These are phyloP conservation scores for Tenthredo livida DNA, from an alignment of 2,888 invertebrate species.

Conservation along the genomic window DNA sequence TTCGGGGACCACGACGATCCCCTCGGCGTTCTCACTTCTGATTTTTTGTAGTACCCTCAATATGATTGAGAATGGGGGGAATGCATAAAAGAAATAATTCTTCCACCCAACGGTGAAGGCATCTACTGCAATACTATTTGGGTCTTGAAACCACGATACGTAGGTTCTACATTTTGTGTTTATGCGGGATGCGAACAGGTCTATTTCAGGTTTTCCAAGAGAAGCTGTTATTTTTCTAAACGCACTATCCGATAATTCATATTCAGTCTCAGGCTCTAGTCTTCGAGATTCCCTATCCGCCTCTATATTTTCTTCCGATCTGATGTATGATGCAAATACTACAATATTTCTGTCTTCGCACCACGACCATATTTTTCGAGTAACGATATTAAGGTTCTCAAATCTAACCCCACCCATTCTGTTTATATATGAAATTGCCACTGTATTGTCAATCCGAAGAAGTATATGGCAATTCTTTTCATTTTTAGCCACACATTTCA, in stretches of 20 bases:
- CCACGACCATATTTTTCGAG: conserved; percentile 30
- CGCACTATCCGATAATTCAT: background rate
- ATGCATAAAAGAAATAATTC: no score
- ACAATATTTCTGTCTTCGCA: conserved; percentile 9
- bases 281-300: conserved; percentile 58
- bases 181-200: no score
- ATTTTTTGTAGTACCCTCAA: no score
- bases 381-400: conserved; percentile 53
- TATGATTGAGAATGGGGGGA: no score
- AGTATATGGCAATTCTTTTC: background rate
- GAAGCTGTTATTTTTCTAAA: conserved; percentile 35
- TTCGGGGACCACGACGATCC: background rate
- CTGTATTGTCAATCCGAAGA: background rate
- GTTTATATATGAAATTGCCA: background rate
- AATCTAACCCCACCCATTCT: no score
- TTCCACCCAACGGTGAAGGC: no score
- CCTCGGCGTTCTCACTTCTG: no score
- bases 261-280: conserved; percentile 47
- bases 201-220: no score
- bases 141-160: no score
- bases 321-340: conserved; percentile 53
- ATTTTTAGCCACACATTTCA: conserved; percentile 56
- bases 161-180: no score
- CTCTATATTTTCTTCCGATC: conserved; percentile 54
- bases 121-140: no score